phyloP scores from a whole-genome alignment of 1,140 invertebrate genomes.

The Drosophila serrata region DNA sequence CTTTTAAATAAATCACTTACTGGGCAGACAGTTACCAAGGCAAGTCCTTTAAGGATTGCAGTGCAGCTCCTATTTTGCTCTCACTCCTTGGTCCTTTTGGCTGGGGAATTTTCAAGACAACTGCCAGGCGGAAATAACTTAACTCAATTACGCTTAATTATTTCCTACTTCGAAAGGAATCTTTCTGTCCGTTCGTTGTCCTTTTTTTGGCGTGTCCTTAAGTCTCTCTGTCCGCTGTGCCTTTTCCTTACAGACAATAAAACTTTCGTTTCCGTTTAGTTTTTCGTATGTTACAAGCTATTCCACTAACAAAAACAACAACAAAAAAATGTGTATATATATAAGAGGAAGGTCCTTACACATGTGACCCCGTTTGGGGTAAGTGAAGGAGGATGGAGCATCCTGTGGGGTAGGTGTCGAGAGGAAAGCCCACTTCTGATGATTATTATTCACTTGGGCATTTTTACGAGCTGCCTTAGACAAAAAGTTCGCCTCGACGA shows the following conservation, averaged over 20 bases:
- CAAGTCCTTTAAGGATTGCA: slow-evolving; percentile 28
- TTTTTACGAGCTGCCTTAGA: slow-evolving; percentile 84
- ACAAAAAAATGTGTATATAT: neutral
- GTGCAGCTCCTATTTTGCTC: neutral
- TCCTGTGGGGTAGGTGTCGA: slow-evolving; percentile 25
- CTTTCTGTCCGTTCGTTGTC: slow-evolving; percentile 47
- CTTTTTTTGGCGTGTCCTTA: slow-evolving; percentile 34
- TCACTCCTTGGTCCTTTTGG: neutral
- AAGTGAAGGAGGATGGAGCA: neutral
- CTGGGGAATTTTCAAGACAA: slow-evolving; percentile 46
- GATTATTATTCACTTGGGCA: slow-evolving; percentile 84
- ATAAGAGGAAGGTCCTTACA: slow-evolving; percentile 37
- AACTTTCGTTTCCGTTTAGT: slow-evolving; percentile 75
- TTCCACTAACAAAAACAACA: neutral
- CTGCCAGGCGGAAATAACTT: slow-evolving; percentile 77
- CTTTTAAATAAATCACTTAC: slow-evolving; percentile 56
- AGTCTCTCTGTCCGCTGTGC: slow-evolving; percentile 34
- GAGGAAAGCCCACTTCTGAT: slow-evolving; percentile 66
- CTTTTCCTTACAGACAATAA: slow-evolving; percentile 70
- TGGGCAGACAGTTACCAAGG: slow-evolving; percentile 8
- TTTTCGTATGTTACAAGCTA: slow-evolving; percentile 56
- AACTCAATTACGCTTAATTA: slow-evolving; percentile 85
- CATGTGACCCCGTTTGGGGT: slow-evolving; percentile 57
- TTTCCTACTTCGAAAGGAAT: slow-evolving; percentile 82
- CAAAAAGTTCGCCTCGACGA: slow-evolving; percentile 70